Percentiles rank a stretch among this genome's conserved stretches.
These are phyloP conservation scores for Trichonephila clavipes DNA, from an alignment of 1,140 invertebrate species.

Conservation along the genomic window DNA sequence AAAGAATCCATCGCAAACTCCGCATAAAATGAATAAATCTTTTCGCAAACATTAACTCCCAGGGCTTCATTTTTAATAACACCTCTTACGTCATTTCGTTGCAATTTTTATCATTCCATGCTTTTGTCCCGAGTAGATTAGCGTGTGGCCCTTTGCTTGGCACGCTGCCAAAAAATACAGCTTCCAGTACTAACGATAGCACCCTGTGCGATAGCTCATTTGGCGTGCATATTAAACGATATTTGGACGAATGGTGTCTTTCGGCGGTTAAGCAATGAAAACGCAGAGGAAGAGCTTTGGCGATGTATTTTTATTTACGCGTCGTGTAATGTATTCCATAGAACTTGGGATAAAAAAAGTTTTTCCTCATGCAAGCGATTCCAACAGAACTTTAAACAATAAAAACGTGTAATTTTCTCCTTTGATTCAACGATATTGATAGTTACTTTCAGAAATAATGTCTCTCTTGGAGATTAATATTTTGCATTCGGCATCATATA, in stretches of 20 bases:
- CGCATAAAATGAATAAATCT: conserved; percentile 47
- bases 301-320: not conserved
- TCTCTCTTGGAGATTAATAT: no score
- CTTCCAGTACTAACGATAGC: conserved; percentile 13
- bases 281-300: not conserved
- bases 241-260: conserved; percentile 1
- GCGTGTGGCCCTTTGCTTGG: conserved; percentile 26
- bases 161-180: conserved; percentile 44
- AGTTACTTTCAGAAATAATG: no score
- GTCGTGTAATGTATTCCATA: not conserved
- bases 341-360: not conserved
- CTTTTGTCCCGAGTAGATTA: conserved; percentile 23
- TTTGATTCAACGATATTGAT: no score
- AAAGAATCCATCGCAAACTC: conserved; percentile 21
- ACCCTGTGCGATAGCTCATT: conserved; percentile 47
- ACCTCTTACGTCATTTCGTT: conserved; percentile 39
- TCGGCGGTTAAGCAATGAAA: not conserved
- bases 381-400: no score
- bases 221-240: conserved; percentile 39
- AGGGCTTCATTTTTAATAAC: conserved; percentile 62
- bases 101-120: conserved; percentile 54
- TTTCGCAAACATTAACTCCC: conserved; percentile 55
- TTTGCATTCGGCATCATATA: no score
- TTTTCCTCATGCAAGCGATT: not conserved
- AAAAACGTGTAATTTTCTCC: no score